phyloP scores from a whole-genome alignment of 2,113 vertebrate species.

The Pedionomus torquatus region DNA sequence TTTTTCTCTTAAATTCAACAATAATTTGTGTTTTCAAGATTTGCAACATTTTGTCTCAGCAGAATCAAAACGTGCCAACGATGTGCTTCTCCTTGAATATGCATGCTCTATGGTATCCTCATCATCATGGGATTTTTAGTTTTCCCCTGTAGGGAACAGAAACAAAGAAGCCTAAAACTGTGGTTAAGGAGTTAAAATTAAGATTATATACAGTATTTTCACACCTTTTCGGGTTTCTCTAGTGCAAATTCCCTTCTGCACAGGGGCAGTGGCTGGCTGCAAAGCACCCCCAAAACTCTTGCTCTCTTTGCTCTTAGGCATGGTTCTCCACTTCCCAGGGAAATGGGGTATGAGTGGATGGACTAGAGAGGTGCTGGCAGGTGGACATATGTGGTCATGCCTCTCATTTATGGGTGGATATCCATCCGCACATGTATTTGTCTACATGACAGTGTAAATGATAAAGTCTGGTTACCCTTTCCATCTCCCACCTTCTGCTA shows the following conservation, averaged over 20 bases:
- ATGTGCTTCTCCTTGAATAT: not conserved
- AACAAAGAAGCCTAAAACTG: not conserved
- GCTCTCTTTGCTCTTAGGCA: not conserved
- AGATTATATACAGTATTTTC: not conserved
- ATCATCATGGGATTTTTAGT: not conserved
- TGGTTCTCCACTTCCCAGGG: not conserved
- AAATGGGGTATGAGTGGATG: not conserved
- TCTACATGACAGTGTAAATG: not conserved
- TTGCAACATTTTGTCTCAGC: not conserved
- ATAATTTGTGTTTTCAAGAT: not conserved
- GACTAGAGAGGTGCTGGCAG: not conserved
- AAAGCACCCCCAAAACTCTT: not conserved
- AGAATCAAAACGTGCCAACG: not conserved
- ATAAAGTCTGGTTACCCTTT: not conserved
- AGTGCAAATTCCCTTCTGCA: not conserved
- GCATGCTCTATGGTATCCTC: not conserved
- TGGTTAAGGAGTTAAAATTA: not conserved
- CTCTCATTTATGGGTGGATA: not conserved
- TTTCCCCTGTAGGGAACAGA: not conserved
- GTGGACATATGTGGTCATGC: rapidly evolving
- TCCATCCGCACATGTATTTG: not conserved
- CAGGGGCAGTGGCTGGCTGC: not conserved
- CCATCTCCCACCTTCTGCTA: not conserved
- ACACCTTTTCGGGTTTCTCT: not conserved
- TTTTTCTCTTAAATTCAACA: not conserved